Percentiles rank a stretch among this genome's conserved stretches.
phyloP scores from a whole-genome alignment of 2,888 invertebrate genomes.

The Spialia ferax region DNA sequence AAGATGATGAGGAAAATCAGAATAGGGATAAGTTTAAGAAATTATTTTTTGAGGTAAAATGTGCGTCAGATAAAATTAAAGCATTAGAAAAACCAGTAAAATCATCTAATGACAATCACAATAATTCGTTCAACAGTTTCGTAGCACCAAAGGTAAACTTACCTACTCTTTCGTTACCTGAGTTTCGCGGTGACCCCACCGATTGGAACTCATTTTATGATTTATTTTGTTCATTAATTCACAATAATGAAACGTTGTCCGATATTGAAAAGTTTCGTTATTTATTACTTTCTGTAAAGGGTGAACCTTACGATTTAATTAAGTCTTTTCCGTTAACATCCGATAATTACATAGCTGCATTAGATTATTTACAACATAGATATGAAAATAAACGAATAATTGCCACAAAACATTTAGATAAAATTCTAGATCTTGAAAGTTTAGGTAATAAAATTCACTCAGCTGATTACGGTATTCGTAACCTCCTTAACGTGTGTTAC shows the following conservation, averaged over 20 bases:
- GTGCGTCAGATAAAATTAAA: conserved; percentile 3
- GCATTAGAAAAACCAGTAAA: not conserved
- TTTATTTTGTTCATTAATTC: conserved; percentile 8
- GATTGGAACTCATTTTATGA: conserved; percentile 1
- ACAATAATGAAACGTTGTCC: not conserved
- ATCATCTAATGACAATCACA: not conserved
- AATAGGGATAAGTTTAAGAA: not conserved
- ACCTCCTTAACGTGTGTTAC: conserved; percentile 5
- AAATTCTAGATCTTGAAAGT: conserved; percentile 10
- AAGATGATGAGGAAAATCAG: not conserved
- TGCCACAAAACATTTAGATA: conserved; percentile 17
- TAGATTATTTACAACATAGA: conserved; percentile 11
- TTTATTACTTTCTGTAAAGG: not conserved
- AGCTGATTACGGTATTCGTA: conserved; percentile 10
- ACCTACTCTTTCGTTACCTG: conserved; percentile 8
- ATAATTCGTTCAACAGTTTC: not conserved
- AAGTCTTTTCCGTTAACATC: conserved; percentile 11
- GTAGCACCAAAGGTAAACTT: not conserved
- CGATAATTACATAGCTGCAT: conserved; percentile 6
- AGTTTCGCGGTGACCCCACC: not conserved
- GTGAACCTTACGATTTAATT: conserved; percentile 3
- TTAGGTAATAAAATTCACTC: conserved; percentile 9
- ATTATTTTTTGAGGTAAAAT: not conserved
- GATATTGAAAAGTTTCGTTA: conserved; percentile 7
- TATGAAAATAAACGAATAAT: conserved; percentile 14